These are phyloP conservation scores for Metalampra italica DNA, from an alignment of 2,888 invertebrate species.

Conservation along the genomic window DNA sequence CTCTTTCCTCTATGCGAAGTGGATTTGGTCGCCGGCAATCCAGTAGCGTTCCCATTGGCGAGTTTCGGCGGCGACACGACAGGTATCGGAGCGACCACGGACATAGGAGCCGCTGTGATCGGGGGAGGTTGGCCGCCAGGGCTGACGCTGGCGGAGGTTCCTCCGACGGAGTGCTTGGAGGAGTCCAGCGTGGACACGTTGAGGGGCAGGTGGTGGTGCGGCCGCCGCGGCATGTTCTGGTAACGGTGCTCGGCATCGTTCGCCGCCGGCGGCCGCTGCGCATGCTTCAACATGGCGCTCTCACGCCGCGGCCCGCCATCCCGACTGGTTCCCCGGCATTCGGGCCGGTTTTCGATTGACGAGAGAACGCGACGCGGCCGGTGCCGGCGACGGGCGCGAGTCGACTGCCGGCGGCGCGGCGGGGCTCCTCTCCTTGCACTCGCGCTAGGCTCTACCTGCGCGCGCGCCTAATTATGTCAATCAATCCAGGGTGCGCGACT, in stretches of 20 bases:
- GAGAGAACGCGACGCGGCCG: slow-evolving; percentile 35
- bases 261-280: slow-evolving; percentile 78
- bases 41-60: slow-evolving; percentile 77
- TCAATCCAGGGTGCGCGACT: slow-evolving; percentile 44
- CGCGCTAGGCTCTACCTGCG: slow-evolving; percentile 40
- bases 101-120: slow-evolving; percentile 30
- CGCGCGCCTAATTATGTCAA: slow-evolving; percentile 60
- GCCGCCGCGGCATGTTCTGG: slow-evolving; percentile 78
- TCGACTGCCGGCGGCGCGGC: slow-evolving; percentile 36
- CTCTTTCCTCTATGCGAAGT: slow-evolving; percentile 51
- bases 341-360: slow-evolving; percentile 37
- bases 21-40: slow-evolving; percentile 55
- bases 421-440: slow-evolving; percentile 18
- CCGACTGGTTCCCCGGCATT: slow-evolving; percentile 65
- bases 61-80: slow-evolving; percentile 66
- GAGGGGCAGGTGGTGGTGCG: slow-evolving; percentile 80
- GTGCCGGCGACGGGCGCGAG: slow-evolving; percentile 44
- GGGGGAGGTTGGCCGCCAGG: slow-evolving; percentile 67
- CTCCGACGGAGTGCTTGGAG: slow-evolving; percentile 81
- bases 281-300: slow-evolving; percentile 85
- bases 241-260: slow-evolving; percentile 75
- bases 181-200: slow-evolving; percentile 83
- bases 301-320: slow-evolving; percentile 61
- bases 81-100: slow-evolving; percentile 48
- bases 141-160: slow-evolving; percentile 76